These are phyloP conservation scores for Augochlorella aurata DNA, from an alignment of 2,888 invertebrate species.

Conservation along the genomic window DNA sequence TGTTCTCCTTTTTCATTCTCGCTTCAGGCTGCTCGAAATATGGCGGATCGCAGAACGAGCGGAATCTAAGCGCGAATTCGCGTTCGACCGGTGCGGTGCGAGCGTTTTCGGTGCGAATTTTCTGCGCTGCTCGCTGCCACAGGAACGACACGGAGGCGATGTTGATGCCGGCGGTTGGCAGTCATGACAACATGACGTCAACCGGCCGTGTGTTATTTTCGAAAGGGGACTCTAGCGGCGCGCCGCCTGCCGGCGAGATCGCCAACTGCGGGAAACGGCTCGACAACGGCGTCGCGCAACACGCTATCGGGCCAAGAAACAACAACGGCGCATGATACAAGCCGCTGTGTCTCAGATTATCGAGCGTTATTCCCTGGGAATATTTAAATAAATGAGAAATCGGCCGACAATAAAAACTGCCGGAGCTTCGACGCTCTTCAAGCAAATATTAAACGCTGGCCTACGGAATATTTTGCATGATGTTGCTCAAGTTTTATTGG, in stretches of 20 bases:
- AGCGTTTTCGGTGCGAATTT: constrained; percentile 43
- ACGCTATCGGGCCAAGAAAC: constrained; percentile 61
- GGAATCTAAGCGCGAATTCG: constrained; percentile 18
- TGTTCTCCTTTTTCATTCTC: too few species aligned
- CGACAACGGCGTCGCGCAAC: constrained; percentile 49
- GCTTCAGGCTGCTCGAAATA: not conserved
- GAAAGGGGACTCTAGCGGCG: constrained; percentile 78
- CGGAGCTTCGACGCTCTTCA: not conserved
- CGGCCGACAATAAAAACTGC: constrained; percentile 8
- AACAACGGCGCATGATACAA: constrained; percentile 54
- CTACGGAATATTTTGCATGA: not conserved
- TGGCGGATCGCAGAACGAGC: not conserved
- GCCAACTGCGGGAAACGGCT: constrained; percentile 61
- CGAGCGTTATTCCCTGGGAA: constrained; percentile 36
- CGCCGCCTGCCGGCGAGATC: constrained; percentile 57
- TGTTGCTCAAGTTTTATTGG: not conserved
- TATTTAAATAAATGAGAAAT: constrained; percentile 43
- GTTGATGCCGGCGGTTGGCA: constrained; percentile 81
- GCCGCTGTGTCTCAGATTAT: constrained; percentile 40
- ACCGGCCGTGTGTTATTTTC: constrained; percentile 81
- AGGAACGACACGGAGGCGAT: constrained; percentile 84
- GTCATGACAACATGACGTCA: constrained; percentile 80
- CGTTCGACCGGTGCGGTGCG: constrained; percentile 2
- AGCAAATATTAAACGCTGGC: not conserved
- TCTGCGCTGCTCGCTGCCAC: constrained; percentile 75